These are phyloP conservation scores for Lasioglossum marginatum DNA, from an alignment of 2,888 invertebrate species.

Conservation along the genomic window DNA sequence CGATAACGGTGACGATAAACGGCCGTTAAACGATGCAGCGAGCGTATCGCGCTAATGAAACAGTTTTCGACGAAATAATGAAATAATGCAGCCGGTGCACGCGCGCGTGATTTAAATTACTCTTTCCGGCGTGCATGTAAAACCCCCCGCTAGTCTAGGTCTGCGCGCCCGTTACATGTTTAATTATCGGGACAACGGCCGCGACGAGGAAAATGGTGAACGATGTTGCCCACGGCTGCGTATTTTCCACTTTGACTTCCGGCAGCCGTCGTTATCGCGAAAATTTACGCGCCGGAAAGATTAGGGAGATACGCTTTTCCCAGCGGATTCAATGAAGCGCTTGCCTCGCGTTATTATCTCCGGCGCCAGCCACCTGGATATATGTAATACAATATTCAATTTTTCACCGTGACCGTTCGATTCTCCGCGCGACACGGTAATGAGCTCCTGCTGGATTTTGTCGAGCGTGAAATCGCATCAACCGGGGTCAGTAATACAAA, in stretches of 20 bases:
- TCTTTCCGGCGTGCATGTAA: conserved; percentile 6
- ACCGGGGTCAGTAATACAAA: neutral
- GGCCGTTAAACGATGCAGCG: conserved; percentile 39
- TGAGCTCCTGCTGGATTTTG: neutral
- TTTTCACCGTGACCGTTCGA: neutral
- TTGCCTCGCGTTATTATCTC: neutral
- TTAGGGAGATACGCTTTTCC: neutral
- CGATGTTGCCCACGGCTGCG: neutral
- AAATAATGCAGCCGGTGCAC: conserved; percentile 31
- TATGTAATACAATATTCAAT: neutral
- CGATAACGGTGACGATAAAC: conserved; percentile 59
- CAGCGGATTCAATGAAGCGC: neutral
- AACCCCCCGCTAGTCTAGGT: neutral
- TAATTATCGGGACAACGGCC: conserved; percentile 22
- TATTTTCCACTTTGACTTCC: conserved; percentile 17
- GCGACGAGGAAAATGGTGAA: neutral
- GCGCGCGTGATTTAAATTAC: conserved; percentile 35
- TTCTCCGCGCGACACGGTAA: neutral
- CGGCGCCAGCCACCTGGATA: neutral
- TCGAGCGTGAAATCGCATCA: neutral
- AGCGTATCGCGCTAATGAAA: conserved; percentile 37
- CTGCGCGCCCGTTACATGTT: neutral
- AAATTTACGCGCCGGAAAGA: conserved; percentile 9
- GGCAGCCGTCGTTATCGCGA: neutral
- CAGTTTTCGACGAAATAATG: conserved; percentile 38